Conservation (phyloP, 1,140 invertebrate genomes). For the Drosophila subobscura region DNA sequence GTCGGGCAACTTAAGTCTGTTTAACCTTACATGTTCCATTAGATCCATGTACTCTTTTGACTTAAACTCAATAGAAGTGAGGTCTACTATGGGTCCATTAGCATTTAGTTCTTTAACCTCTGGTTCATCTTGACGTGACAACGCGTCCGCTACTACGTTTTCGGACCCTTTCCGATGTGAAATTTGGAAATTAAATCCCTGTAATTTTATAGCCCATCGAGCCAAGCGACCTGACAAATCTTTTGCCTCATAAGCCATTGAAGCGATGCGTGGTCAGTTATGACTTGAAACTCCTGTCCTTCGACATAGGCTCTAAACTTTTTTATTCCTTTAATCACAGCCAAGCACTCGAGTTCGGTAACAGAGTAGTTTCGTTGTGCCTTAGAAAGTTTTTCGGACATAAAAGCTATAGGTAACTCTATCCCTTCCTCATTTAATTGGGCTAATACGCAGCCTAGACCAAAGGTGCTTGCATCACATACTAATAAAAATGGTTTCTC, state of each 20-base stretch:
- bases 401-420: conserved; percentile 46
- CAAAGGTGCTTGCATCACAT: conserved; percentile 38
- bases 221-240: conserved; percentile 37
- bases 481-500: conserved; percentile 23
- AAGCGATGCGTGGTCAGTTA: conserved; percentile 37
- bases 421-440: conserved; percentile 27
- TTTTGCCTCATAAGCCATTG: conserved; percentile 37
- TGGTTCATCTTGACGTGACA: conserved; percentile 12
- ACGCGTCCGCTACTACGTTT: conserved; percentile 20
- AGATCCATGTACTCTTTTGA: conserved; percentile 16
- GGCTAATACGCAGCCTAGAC: conserved; percentile 22
- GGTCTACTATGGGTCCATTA: conserved; percentile 7
- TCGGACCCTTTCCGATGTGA: conserved; percentile 13
- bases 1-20: conserved; percentile 23
- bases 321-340: too few relatives aligned
- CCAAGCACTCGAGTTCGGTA: too few relatives aligned
- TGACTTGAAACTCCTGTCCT: neutral
- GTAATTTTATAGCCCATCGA: conserved; percentile 19
- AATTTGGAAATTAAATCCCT: conserved; percentile 18
- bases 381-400: conserved; percentile 47
- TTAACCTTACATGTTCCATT: neutral
- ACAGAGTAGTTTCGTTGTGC: conserved; percentile 21
- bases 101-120: neutral
- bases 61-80: conserved; percentile 12
- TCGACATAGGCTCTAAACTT: too few relatives aligned